Conservation (phyloP, 2,888 invertebrate species). For the Phortica magna region DNA sequence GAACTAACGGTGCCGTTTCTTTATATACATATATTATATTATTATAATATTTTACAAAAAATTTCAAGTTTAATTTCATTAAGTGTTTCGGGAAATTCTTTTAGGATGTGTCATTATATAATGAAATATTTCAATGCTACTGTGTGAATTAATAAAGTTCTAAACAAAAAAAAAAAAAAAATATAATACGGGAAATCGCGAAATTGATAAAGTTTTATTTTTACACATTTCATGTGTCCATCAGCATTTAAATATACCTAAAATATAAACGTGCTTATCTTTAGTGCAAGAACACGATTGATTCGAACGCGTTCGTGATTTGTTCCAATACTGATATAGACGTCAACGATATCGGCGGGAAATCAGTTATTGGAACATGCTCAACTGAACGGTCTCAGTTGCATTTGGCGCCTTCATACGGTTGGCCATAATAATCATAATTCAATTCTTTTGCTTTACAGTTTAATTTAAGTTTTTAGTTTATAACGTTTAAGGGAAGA, state of each 20-base stretch:
- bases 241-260: no score
- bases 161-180: not conserved
- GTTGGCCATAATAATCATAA: not conserved
- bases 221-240: not conserved
- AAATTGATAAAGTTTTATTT: constrained; percentile 11
- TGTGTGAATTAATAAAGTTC: not conserved
- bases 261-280: not conserved
- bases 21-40: no score
- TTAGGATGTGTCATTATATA: not conserved
- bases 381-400: not conserved
- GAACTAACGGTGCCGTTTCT: no score
- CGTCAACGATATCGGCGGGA: not conserved
- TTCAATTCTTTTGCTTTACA: constrained; percentile 28
- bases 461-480: constrained; percentile 20
- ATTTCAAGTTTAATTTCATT: no score
- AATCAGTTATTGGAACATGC: not conserved
- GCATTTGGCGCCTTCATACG: not conserved
- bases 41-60: no score
- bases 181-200: not conserved
- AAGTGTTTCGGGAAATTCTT: no score
- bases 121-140: not conserved
- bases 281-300: not conserved
- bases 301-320: not conserved
- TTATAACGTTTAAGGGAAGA: not conserved
- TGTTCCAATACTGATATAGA: not conserved